Evolutionary conservation across 2,113 vertebrate species (phyloP).

Genomic region (Otus sunia): DNA sequence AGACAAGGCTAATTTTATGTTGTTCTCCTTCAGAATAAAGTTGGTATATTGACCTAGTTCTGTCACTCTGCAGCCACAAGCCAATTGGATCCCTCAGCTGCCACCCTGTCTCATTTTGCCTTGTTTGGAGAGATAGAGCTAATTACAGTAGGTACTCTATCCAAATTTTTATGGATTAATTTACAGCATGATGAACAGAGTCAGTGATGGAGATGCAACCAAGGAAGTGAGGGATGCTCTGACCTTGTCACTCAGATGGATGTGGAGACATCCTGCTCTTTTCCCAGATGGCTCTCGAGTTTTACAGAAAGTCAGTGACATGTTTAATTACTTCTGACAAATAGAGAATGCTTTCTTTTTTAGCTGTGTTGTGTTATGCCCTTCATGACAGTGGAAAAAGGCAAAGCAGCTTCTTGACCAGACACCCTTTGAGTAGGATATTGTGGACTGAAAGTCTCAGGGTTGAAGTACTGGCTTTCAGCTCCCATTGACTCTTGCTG

Average conservation of each 20-base stretch:
- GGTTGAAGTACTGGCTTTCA: not conserved
- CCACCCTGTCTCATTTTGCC: slow-evolving; percentile 17
- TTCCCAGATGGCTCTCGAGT: slow-evolving; percentile 66
- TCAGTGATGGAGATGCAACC: slow-evolving; percentile 49
- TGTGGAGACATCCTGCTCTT: slow-evolving; percentile 55
- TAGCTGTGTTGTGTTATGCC: slow-evolving; percentile 9
- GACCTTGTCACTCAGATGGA: slow-evolving; percentile 69
- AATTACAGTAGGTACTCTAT: slow-evolving; percentile 60
- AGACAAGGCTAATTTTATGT: not conserved
- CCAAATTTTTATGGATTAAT: slow-evolving; percentile 67
- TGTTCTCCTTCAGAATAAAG: not conserved
- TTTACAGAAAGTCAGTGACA: slow-evolving; percentile 58
- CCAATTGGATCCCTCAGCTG: slow-evolving; percentile 16
- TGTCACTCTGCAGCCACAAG: not conserved
- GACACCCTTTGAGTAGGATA: not conserved
- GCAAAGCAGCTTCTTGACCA: not conserved
- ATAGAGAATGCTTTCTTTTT: slow-evolving; percentile 49
- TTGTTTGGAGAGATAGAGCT: slow-evolving; percentile 41
- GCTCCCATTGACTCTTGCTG: not conserved
- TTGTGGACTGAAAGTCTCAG: not conserved
- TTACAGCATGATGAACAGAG: slow-evolving; percentile 63
- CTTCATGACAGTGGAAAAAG: not conserved
- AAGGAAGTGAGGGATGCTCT: slow-evolving; percentile 42
- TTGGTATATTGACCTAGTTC: slow-evolving; percentile 38
- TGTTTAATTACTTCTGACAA: slow-evolving; percentile 76